A percentile compares a stretch with the other conserved stretches of the same genome.
Conservation (phyloP, 2,797 vertebrate genomes). For the Sebastes cheni region DNA sequence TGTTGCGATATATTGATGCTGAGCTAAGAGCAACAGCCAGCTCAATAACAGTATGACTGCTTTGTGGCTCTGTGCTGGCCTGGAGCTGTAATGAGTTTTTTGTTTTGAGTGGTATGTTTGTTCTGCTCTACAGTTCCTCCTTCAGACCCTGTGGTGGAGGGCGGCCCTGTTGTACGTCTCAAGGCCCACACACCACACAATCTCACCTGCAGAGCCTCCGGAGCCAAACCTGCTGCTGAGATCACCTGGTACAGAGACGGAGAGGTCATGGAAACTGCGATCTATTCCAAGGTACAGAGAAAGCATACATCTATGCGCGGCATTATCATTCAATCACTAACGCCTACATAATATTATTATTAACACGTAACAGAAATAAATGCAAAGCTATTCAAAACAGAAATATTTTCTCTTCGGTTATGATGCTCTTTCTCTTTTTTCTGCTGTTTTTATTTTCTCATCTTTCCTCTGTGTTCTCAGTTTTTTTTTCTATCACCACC, state of each 20-base stretch:
- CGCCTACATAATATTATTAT: slow-evolving; percentile 28
- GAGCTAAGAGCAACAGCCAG: slow-evolving; percentile 49
- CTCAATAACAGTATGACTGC: slow-evolving; percentile 43
- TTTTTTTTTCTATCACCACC: slow-evolving; percentile 38
- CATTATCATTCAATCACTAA: slow-evolving; percentile 40
- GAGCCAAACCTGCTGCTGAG: slow-evolving; percentile 88
- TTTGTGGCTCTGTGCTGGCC: slow-evolving; percentile 32
- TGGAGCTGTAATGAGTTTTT: slow-evolving; percentile 46
- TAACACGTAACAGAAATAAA: slow-evolving; percentile 37
- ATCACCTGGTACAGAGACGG: slow-evolving; percentile 92
- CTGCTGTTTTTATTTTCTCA: slow-evolving; percentile 31
- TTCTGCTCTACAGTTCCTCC: slow-evolving; percentile 85
- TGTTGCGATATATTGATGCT: slow-evolving; percentile 46
- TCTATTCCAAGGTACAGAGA: slow-evolving; percentile 86
- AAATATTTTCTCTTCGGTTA: slow-evolving; percentile 46
- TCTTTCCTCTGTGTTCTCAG: slow-evolving; percentile 28
- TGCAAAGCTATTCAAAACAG: slow-evolving; percentile 54
- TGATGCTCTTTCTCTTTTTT: slow-evolving; percentile 4
- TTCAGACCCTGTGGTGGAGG: slow-evolving; percentile 87
- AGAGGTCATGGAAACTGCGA: slow-evolving; percentile 83
- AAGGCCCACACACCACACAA: slow-evolving; percentile 88
- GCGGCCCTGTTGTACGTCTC: slow-evolving; percentile 87
- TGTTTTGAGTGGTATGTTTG: slow-evolving; percentile 53
- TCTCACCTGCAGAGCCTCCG: slow-evolving; percentile 87
- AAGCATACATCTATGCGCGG: slow-evolving; percentile 9